Evolutionary conservation across 2,113 vertebrate species (phyloP).

Genomic region (Fulica atra): DNA sequence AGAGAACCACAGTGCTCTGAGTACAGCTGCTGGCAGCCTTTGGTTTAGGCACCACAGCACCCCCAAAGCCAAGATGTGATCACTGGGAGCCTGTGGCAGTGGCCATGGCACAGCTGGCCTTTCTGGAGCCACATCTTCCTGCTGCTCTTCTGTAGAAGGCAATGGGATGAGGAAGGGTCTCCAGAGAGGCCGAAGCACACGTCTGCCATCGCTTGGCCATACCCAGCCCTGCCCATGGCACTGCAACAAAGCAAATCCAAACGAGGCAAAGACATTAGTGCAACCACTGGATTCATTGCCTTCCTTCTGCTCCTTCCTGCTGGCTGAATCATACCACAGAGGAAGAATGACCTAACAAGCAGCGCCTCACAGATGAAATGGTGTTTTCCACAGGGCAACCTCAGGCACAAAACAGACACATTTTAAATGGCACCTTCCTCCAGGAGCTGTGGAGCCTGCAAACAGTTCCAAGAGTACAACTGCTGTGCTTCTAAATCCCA

Average conservation of each 20-base stretch:
- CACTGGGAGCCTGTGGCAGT: fast-evolving
- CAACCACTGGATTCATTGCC: neutral
- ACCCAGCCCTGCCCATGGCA: neutral
- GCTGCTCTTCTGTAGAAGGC: neutral
- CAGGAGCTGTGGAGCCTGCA: neutral
- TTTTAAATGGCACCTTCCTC: neutral
- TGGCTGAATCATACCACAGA: neutral
- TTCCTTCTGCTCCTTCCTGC: neutral
- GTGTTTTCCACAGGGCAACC: neutral
- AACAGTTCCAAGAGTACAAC: neutral
- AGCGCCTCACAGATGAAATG: fast-evolving
- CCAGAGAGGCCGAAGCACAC: neutral
- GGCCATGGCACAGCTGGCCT: neutral
- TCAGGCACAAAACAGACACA: neutral
- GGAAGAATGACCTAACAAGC: neutral
- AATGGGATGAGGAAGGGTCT: neutral
- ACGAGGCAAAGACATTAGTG: neutral
- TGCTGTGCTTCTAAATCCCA: neutral
- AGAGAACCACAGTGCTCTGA: neutral
- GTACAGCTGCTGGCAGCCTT: fast-evolving
- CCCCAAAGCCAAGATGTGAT: neutral
- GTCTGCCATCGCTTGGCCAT: neutral
- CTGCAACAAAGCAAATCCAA: neutral
- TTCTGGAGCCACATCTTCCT: neutral
- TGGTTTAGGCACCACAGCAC: neutral